Percentiles rank a stretch among this genome's conserved stretches.
Conservation (phyloP, 1,140 invertebrate species). For the Drusus annulatus region DNA sequence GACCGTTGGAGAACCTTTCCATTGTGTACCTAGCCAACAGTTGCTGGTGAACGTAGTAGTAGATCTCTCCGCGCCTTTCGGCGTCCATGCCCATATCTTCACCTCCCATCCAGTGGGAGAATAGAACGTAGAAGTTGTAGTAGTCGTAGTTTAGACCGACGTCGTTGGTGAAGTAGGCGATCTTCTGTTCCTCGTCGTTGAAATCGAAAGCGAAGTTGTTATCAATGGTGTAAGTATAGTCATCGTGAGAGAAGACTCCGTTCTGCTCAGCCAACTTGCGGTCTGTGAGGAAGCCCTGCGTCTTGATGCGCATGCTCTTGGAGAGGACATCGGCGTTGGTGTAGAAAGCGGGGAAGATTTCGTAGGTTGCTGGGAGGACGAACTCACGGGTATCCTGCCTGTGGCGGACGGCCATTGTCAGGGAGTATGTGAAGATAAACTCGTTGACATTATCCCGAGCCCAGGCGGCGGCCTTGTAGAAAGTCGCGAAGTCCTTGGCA, state of each 20-base stretch:
- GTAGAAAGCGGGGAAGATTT: slow-evolving; percentile 76
- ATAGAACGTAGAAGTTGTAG: slow-evolving; percentile 77
- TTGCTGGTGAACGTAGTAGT: slow-evolving; percentile 75
- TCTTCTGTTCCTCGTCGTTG: slow-evolving; percentile 73
- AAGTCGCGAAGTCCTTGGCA: slow-evolving; percentile 76
- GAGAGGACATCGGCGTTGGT: slow-evolving; percentile 64
- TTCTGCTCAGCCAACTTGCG: slow-evolving; percentile 61
- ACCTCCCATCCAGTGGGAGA: slow-evolving; percentile 77
- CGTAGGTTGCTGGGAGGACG: slow-evolving; percentile 75
- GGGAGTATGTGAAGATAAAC: slow-evolving; percentile 73
- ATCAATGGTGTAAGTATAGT: slow-evolving; percentile 65
- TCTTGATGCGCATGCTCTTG: slow-evolving; percentile 69
- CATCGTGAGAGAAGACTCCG: slow-evolving; percentile 66
- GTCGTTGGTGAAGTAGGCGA: slow-evolving; percentile 84
- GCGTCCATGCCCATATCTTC: slow-evolving; percentile 1
- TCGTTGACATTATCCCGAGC: slow-evolving; percentile 74
- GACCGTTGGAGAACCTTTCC: slow-evolving; percentile 77
- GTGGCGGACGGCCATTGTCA: slow-evolving; percentile 74
- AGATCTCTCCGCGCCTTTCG: slow-evolving; percentile 76
- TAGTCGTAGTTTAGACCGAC: slow-evolving; percentile 80
- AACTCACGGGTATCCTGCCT: slow-evolving; percentile 73
- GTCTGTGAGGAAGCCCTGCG: slow-evolving; percentile 67
- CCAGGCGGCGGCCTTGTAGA: slow-evolving; percentile 75
- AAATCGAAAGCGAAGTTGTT: slow-evolving; percentile 71
- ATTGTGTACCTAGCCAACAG: slow-evolving; percentile 77